Evolutionary conservation across 2,888 invertebrate species (phyloP).

Genomic region (Neoscelio sp.): DNA sequence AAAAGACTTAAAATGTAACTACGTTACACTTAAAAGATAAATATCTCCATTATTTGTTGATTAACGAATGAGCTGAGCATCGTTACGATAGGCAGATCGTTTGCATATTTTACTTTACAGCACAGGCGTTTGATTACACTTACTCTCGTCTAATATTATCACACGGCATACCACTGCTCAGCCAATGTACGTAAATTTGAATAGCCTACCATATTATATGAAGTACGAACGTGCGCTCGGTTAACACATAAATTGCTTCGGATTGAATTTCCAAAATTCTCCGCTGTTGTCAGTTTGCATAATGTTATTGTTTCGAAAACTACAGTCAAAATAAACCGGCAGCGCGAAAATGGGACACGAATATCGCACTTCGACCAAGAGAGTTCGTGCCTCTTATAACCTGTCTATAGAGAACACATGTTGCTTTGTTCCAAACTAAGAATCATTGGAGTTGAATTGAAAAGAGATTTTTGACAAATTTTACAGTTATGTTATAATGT

Average conservation of each 20-base stretch:
- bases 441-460: too few relatives aligned
- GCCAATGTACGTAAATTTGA: constrained; percentile 31
- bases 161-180: constrained; percentile 34
- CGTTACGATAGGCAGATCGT: constrained; percentile 34
- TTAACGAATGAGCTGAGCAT: constrained; percentile 24
- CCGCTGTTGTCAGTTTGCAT: constrained; percentile 4
- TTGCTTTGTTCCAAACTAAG: too few relatives aligned
- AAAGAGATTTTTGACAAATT: too few relatives aligned
- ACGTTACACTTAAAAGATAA: too few relatives aligned
- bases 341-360: too few relatives aligned
- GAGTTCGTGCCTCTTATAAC: too few relatives aligned
- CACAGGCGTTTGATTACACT: constrained; percentile 48
- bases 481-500: too few relatives aligned
- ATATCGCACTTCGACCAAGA: too few relatives aligned
- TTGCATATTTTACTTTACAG: constrained; percentile 48
- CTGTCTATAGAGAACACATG: too few relatives aligned
- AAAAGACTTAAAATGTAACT: too few relatives aligned
- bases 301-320: constrained; percentile 38
- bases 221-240: constrained; percentile 5
- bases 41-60: too few relatives aligned
- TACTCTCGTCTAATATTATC: constrained; percentile 52
- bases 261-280: constrained; percentile 34
- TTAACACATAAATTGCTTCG: constrained; percentile 21
- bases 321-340: constrained; percentile 22
- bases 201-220: constrained; percentile 15